Evolutionary conservation across 2,797 vertebrate genomes (phyloP).

Genomic region (Ptychobarbus kaznakovi): DNA sequence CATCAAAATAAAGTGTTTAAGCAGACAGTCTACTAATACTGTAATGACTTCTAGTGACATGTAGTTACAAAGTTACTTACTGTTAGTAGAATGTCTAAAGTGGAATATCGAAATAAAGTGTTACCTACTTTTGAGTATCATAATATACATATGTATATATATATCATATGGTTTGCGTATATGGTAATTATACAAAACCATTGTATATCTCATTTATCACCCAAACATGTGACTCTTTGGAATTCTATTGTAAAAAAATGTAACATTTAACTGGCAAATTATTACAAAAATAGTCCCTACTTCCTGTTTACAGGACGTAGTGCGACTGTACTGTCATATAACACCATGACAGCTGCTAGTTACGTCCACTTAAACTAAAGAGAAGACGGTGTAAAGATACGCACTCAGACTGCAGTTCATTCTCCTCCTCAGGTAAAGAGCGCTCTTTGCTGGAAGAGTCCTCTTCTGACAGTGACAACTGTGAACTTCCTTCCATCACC

Average conservation of each 20-base stretch:
- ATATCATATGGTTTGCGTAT: not conserved
- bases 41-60: no score
- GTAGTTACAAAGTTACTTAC: no score
- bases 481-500: slow-evolving; percentile 52
- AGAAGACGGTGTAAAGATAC: slow-evolving; percentile 10
- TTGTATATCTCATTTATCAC: not conserved
- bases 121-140: no score
- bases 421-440: slow-evolving; percentile 41
- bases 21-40: no score
- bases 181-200: not conserved
- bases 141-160: no score
- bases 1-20: no score
- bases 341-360: not conserved
- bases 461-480: slow-evolving; percentile 55
- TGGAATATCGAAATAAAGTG: no score
- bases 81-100: no score
- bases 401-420: slow-evolving; percentile 50
- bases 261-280: not conserved
- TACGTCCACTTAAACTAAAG: not conserved
- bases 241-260: not conserved
- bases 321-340: not conserved
- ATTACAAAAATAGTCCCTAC: not conserved
- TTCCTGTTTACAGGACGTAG: not conserved
- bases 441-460: slow-evolving; percentile 52
- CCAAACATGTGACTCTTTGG: not conserved